A percentile compares a stretch with the other conserved stretches of the same genome.
phyloP scores from a whole-genome alignment of 1,140 invertebrate genomes.

The Oedothorax gibbosus region DNA sequence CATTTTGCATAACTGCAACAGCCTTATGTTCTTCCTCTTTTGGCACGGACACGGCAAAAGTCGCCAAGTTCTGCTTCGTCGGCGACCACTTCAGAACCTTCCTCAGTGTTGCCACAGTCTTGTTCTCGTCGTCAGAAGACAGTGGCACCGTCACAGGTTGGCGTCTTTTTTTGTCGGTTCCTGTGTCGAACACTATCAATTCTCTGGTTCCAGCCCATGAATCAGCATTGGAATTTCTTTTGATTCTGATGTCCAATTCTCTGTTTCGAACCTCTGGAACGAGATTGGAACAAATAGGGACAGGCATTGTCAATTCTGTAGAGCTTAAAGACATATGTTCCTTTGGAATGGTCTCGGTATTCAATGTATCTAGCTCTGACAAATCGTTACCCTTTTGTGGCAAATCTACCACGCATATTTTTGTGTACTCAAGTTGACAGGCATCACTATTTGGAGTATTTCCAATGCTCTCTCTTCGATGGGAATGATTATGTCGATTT shows the following conservation, averaged over 20 bases:
- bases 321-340: too few species aligned
- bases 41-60: slow-evolving; percentile 13
- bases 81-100: slow-evolving; percentile 40
- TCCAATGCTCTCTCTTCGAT: too few species aligned
- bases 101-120: not conserved
- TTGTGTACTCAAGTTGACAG: too few species aligned
- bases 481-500: too few species aligned
- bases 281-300: not conserved
- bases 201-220: not conserved
- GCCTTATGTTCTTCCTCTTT: slow-evolving; percentile 32
- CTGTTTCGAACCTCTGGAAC: not conserved
- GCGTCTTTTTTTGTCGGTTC: not conserved
- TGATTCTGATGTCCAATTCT: not conserved
- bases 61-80: slow-evolving; percentile 23
- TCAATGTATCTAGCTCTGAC: too few species aligned
- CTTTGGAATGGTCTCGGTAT: too few species aligned
- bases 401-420: too few species aligned
- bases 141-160: not conserved
- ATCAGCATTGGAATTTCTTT: not conserved
- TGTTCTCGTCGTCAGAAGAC: slow-evolving; percentile 12
- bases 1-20: slow-evolving; percentile 44
- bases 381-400: too few species aligned
- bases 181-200: not conserved
- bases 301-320: too few species aligned
- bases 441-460: too few species aligned